Conservation (phyloP, 2,113 vertebrate genomes). For the Mesembrinibis cayennensis region DNA sequence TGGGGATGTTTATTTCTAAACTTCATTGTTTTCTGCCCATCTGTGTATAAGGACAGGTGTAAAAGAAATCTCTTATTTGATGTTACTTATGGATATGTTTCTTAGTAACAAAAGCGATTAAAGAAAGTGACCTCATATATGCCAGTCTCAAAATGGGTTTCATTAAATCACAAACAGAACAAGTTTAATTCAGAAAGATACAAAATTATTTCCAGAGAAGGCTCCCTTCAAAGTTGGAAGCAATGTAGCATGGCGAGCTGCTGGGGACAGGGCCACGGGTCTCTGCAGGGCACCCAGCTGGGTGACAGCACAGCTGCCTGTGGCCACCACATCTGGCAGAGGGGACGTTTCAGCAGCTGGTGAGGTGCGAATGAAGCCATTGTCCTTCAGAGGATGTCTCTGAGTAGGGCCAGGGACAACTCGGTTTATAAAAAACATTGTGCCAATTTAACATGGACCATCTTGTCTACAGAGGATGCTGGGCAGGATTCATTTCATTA, state of each 20-base stretch:
- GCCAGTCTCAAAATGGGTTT: neutral
- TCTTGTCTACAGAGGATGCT: neutral
- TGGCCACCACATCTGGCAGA: neutral
- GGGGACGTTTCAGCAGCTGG: neutral
- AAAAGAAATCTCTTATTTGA: neutral
- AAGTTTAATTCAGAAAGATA: neutral
- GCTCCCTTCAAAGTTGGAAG: neutral
- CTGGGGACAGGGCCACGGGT: neutral
- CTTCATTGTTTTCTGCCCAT: neutral
- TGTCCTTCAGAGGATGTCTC: neutral
- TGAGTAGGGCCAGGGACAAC: neutral
- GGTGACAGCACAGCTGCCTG: neutral
- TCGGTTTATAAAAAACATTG: neutral
- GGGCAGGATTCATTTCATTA: neutral
- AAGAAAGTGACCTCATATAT: neutral
- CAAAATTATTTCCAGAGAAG: neutral
- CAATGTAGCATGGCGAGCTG: fast-evolving
- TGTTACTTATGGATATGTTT: neutral
- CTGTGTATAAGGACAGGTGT: neutral
- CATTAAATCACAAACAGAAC: neutral
- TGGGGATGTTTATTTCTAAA: neutral
- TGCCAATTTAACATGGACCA: neutral
- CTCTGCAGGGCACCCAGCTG: fast-evolving
- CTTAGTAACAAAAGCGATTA: neutral
- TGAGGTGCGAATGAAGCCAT: neutral